Percentiles rank a stretch among this genome's conserved stretches.
phyloP scores from a whole-genome alignment of 2,797 vertebrate species.

The Meriones psammophilus region DNA sequence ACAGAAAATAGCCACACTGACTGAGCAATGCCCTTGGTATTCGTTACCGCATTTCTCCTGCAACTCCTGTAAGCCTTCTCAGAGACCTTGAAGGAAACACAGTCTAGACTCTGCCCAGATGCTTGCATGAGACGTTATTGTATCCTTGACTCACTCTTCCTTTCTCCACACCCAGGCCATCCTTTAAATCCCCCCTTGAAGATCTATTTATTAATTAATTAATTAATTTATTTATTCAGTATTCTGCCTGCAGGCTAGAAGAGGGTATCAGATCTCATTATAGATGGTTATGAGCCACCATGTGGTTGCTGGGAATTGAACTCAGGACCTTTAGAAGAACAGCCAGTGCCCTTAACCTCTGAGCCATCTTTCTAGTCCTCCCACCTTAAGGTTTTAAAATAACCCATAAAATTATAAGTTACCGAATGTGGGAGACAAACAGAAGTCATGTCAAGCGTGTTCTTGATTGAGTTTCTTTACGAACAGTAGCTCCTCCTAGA shows the following conservation, averaged over 20 bases:
- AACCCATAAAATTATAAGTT: too few species aligned
- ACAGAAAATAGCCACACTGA: neutral
- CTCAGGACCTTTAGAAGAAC: too few species aligned
- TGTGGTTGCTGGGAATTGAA: too few species aligned
- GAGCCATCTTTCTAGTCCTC: too few species aligned
- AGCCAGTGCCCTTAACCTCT: too few species aligned
- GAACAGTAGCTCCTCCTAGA: neutral
- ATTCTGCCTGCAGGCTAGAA: too few species aligned
- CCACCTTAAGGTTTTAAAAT: neutral
- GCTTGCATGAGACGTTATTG: neutral
- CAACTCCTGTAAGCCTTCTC: neutral
- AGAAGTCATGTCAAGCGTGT: neutral
- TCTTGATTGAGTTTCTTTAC: neutral
- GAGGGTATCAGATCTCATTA: too few species aligned
- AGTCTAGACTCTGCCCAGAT: neutral
- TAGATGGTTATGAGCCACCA: too few species aligned
- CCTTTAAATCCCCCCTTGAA: neutral
- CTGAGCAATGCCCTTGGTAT: neutral
- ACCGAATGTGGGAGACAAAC: neutral
- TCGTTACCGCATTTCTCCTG: neutral
- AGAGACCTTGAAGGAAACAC: neutral
- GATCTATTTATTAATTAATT: too few species aligned
- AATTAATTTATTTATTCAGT: too few species aligned
- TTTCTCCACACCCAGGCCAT: neutral
- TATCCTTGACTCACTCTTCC: neutral